Evolutionary conservation across 2,888 invertebrate species (phyloP), one percentile per base, ranked within the genome.

Genomic region (Pseudococcus longispinus): DNA sequence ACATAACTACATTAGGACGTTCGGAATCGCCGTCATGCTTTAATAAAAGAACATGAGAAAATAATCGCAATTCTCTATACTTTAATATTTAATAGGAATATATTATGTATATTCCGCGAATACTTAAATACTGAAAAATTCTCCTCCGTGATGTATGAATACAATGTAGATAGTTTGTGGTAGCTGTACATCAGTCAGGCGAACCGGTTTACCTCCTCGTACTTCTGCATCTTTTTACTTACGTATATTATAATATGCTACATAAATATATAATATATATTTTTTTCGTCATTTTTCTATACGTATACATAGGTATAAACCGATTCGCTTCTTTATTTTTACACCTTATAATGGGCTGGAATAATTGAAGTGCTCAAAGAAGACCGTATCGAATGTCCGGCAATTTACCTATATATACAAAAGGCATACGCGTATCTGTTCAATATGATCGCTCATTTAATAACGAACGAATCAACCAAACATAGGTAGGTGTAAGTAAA

Each of bases 11-110:
- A 55, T 84, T 84, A 55, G 51, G 32, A 32, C 46, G 55, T 84
- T 55, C 83, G 55, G 84, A 60, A 55, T 84, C 84, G 51, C 84
- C 84, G 85, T 85, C 85, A 85, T 85, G 85, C 85, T 85, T 85
- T 85, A 85, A 85, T 85, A 85, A 46, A 85, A 74, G 85, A 85
- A 85, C 74, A 85, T 85, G 85, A 85, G 85, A 85, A 85, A 74
- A 85, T 85, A 85, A 85, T 85, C 85, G 85, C 70, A 60, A 70
- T 37, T 70, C 85, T 85, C 70, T 85, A 80, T 80, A 65, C 42
- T 70, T 70, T 74, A 74, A 65, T 85, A 65, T 85, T 85, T 85
- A 85, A 85, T 85, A 44, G 85, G 55, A 85, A 85, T 85, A 84
- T 84, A 70, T 85, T 85, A 84, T 44, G 83, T 65, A 65, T 84